These are phyloP conservation scores for Takifugu bimaculatus DNA, from an alignment of 2,113 vertebrate species.

Conservation along the genomic window DNA sequence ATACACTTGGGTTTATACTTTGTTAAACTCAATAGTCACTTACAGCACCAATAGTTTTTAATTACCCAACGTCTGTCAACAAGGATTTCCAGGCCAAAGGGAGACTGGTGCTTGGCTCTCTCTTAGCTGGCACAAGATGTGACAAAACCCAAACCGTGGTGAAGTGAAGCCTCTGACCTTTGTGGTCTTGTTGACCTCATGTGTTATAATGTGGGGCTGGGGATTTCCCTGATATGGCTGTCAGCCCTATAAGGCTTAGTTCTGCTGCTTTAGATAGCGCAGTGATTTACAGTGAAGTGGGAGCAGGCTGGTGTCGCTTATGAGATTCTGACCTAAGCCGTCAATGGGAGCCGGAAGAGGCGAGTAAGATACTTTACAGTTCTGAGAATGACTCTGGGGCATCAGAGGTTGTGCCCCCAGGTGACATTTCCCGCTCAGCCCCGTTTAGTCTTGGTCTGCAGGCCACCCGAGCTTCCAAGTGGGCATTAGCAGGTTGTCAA, in stretches of 20 bases:
- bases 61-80: conserved; percentile 54
- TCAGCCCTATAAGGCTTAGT: conserved; percentile 22
- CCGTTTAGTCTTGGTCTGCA: conserved; percentile 43
- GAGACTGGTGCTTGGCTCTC: conserved; percentile 1
- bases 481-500: conserved; percentile 60
- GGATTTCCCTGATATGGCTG: conserved; percentile 47
- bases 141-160: conserved; percentile 47
- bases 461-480: conserved; percentile 48
- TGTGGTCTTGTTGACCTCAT: conserved; percentile 40
- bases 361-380: conserved; percentile 59
- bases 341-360: conserved; percentile 45
- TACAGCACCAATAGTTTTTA: conserved; percentile 31
- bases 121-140: conserved; percentile 29
- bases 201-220: conserved; percentile 34
- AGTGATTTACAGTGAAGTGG: conserved; percentile 61
- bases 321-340: conserved; percentile 57
- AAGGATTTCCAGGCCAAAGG: conserved; percentile 22
- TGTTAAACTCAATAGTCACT: conserved; percentile 36
- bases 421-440: conserved; percentile 59
- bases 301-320: conserved; percentile 34
- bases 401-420: conserved; percentile 60
- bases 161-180: conserved; percentile 55
- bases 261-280: conserved; percentile 46
- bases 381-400: conserved; percentile 61
- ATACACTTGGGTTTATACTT: conserved; percentile 23